Conservation (phyloP, 92 coral and sea anemone genomes). For the Metridium senile region DNA sequence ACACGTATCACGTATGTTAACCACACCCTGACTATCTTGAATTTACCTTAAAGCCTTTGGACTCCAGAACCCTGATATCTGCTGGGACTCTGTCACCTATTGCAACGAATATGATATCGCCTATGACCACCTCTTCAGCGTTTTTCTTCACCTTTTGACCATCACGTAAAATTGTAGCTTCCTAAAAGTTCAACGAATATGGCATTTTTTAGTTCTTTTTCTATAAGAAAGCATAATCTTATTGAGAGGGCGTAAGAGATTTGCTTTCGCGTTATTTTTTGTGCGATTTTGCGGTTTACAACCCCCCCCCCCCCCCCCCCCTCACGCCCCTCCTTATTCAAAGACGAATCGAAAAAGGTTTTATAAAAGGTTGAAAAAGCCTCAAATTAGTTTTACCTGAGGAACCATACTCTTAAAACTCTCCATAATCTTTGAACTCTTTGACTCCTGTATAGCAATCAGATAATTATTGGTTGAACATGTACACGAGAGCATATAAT, state of each 20-base stretch:
- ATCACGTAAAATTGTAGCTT: constrained; percentile 83
- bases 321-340: too few relatives aligned
- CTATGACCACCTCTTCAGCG: constrained; percentile 92
- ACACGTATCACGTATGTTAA: too few relatives aligned
- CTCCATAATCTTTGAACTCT: constrained; percentile 96
- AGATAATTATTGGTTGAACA: too few relatives aligned
- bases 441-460: constrained; percentile 73
- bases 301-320: too few relatives aligned
- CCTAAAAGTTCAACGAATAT: constrained; percentile 51
- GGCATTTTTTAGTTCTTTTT: too few relatives aligned
- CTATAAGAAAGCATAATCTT: too few relatives aligned
- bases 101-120: constrained; percentile 89
- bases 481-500: background rate
- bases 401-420: constrained; percentile 98
- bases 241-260: too few relatives aligned
- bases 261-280: too few relatives aligned
- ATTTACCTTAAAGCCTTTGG: constrained; percentile 93
- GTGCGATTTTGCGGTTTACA: too few relatives aligned
- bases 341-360: too few relatives aligned
- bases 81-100: constrained; percentile 97
- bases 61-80: constrained; percentile 83
- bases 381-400: constrained; percentile 77
- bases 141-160: constrained; percentile 73
- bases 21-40: background rate
- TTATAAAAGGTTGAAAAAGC: too few relatives aligned